Evolutionary conservation across 37 sponge, comb jelly and placozoan species (phyloP).

Genomic region (Agelas oroides): DNA sequence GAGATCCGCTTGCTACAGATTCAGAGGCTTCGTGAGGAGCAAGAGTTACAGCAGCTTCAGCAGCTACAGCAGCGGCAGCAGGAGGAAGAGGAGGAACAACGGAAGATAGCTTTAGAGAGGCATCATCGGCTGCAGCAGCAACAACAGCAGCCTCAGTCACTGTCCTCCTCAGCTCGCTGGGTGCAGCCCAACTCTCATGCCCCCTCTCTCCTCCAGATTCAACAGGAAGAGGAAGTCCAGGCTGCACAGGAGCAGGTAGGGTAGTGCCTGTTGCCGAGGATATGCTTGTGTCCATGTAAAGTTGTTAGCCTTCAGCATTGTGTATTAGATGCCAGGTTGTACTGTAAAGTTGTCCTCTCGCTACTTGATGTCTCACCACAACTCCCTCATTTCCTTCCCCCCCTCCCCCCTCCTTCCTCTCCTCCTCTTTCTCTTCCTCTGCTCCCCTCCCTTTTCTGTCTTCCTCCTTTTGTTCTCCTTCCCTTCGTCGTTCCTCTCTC

Average conservation of each 20-base stretch:
- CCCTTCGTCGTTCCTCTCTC: too few relatives aligned
- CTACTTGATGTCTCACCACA: too few relatives aligned
- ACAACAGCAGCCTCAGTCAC: constrained; percentile 24
- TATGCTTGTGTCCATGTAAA: too few relatives aligned
- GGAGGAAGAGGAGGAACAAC: constrained; percentile 13
- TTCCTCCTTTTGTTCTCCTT: too few relatives aligned
- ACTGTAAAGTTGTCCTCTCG: neutral
- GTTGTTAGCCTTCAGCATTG: too few relatives aligned
- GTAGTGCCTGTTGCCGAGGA: too few relatives aligned
- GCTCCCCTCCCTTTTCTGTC: too few relatives aligned
- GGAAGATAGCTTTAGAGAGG: neutral
- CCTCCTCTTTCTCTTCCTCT: too few relatives aligned
- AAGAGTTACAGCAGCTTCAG: constrained; percentile 25
- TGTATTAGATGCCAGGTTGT: neutral
- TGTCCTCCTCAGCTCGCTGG: neutral
- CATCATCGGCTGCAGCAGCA: constrained; percentile 22
- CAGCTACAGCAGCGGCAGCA: constrained; percentile 24
- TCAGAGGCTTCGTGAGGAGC: neutral
- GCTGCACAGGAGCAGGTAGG: too few relatives aligned
- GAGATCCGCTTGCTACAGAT: too few relatives aligned
- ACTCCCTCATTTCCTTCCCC: too few relatives aligned
- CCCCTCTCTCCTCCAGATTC: constrained; percentile 74
- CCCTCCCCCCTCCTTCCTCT: too few relatives aligned
- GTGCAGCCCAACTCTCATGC: neutral
- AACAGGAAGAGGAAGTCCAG: constrained; percentile 64